These are phyloP conservation scores for Acropternis orthonyx DNA, from an alignment of 2,797 vertebrate genomes.

Conservation along the genomic window DNA sequence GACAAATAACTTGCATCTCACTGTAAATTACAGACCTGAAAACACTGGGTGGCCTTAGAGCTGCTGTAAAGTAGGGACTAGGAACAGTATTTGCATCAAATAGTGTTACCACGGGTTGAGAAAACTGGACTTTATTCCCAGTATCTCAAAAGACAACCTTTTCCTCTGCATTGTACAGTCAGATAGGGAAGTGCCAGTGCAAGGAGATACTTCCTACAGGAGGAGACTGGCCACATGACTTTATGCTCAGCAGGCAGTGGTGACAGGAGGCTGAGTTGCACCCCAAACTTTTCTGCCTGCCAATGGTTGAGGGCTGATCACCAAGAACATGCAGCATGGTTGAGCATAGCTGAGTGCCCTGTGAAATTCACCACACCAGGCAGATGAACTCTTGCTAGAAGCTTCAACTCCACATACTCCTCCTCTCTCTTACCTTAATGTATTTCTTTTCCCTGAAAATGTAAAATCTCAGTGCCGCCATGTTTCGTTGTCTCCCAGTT, in stretches of 20 bases:
- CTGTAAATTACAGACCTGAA: not conserved
- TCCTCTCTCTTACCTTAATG: not conserved
- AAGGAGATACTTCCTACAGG: not conserved
- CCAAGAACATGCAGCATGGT: not conserved
- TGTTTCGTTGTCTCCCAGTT: not conserved
- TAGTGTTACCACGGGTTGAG: not conserved
- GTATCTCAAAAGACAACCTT: not conserved
- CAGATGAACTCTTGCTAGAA: not conserved
- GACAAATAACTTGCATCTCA: not conserved
- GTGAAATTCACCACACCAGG: not conserved
- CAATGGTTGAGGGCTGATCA: not conserved
- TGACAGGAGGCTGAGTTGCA: constrained; percentile 39
- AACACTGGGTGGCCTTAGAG: not conserved
- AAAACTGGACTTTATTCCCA: not conserved
- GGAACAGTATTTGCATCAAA: not conserved
- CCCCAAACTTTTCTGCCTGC: not conserved
- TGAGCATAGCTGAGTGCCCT: not conserved
- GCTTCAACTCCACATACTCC: not conserved
- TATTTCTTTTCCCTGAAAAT: not conserved
- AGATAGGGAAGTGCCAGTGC: not conserved
- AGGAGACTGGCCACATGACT: not conserved
- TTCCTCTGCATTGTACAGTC: not conserved
- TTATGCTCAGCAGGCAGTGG: not conserved
- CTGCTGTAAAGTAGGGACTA: not conserved
- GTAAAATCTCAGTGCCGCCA: not conserved